Evolutionary conservation across 2,888 invertebrate genomes (phyloP), one percentile per base, ranked within the genome.

Genomic region (Drosophila peninsularis): DNA sequence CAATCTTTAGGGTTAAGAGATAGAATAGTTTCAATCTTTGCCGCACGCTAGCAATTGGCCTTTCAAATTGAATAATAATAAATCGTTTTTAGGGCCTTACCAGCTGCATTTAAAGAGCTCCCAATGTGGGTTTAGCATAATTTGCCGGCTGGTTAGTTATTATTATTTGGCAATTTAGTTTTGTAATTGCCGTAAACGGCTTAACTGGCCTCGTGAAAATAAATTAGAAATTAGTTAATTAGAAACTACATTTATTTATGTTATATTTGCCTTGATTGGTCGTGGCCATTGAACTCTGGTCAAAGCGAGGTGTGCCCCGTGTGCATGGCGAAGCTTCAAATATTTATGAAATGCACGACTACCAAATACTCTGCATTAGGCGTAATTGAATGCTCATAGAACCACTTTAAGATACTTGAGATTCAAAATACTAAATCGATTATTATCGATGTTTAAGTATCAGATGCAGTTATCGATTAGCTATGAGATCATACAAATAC

Each of bases 141-240:
- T 37, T 27, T 5, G 39, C 4, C 13, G 27, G 19, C 39, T 62
- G 19, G 27, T 41, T 37, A 17, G 30, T 11, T 11, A 27, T 41
- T 27, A n/a, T 41, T 36, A 7, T 49, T 44, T 45, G 44, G 44
- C 6, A 55, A 72, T 66, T 62, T 24, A 49, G 44, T 39, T n/a
- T 45, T n/a, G 47, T 53, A 69, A 76, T 64, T 69, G 53, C 62
- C 17, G 17, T 52, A 61, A 75, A 66, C 42, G 21, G 41, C 11
- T 61, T 58, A 45, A 36, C 34, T 24, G 11, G 42, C 11, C 10
- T 44, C 62, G 62, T 58, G 62, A 61, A 78, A 71, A 82, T 82
- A 75, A 75, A 79, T 73, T 62, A 34, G 27, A 75, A 78, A 82
- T 84, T 70, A 78, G 82, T 75, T 75, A 75, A 84, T 80, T 79